Conservation (phyloP, 2,888 invertebrate species). For the Auanema freiburgensis region DNA sequence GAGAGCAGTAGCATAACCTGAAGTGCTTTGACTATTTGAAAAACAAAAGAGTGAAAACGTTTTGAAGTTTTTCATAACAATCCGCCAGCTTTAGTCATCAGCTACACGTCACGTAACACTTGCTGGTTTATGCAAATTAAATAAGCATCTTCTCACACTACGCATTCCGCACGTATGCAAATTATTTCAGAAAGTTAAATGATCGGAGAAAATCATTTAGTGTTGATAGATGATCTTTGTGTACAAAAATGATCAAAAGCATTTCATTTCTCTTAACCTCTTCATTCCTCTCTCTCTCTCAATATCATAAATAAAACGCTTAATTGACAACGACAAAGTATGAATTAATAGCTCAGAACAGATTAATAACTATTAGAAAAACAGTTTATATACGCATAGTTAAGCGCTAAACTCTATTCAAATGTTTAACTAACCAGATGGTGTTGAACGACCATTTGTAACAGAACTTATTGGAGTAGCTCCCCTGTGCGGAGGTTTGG, state of each 20-base stretch:
- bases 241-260: too few relatives aligned
- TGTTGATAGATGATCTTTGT: too few relatives aligned
- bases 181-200: background rate
- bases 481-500: constrained; percentile 9
- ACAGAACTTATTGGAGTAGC: background rate
- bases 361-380: background rate
- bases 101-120: too few relatives aligned
- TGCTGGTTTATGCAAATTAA: too few relatives aligned
- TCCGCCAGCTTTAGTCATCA: too few relatives aligned
- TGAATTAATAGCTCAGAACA: background rate
- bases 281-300: too few relatives aligned
- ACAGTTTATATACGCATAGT: background rate
- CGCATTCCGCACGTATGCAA: background rate
- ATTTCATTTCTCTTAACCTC: too few relatives aligned
- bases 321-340: background rate
- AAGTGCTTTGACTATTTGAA: background rate
- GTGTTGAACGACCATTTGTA: constrained; percentile 20
- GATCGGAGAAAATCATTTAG: background rate
- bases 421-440: constrained; percentile 12
- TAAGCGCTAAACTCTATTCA: constrained; percentile 1
- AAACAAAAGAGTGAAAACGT: too few relatives aligned
- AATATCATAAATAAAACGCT: too few relatives aligned
- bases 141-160: too few relatives aligned
- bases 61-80: too few relatives aligned
- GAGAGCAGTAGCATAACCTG: constrained; percentile 26